These are phyloP conservation scores for Phlogophora meticulosa DNA, from an alignment of 2,888 invertebrate species.

Conservation along the genomic window DNA sequence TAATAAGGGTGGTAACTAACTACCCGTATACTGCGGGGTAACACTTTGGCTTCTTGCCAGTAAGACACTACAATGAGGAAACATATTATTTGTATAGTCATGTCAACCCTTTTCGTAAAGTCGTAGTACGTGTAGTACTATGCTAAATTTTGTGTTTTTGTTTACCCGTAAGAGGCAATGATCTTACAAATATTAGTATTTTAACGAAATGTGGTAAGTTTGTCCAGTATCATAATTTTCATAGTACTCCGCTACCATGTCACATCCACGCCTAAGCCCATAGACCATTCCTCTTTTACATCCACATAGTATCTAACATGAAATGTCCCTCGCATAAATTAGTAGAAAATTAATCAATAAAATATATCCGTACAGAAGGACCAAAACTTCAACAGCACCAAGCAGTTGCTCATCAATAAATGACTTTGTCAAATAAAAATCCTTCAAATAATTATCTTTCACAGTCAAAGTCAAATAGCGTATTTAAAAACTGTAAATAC, in stretches of 20 bases:
- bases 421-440: neutral
- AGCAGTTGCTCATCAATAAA: neutral
- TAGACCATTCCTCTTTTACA: too few species aligned
- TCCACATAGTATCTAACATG: neutral
- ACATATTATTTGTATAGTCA: neutral
- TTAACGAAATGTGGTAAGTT: neutral
- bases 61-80: neutral
- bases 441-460: neutral
- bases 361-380: neutral
- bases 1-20: neutral
- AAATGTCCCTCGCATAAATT: too few species aligned
- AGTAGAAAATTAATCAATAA: too few species aligned
- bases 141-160: neutral
- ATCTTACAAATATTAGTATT: neutral
- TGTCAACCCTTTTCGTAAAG: too few species aligned
- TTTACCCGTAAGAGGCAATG: neutral
- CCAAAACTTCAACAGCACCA: neutral
- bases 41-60: conserved; percentile 4
- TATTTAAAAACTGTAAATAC: too few species aligned
- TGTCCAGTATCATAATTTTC: neutral
- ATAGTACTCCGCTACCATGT: neutral
- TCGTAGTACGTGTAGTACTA: too few species aligned
- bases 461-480: too few species aligned
- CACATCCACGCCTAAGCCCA: neutral
- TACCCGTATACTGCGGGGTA: neutral